phyloP scores from a whole-genome alignment of 2,113 vertebrate species.

The Chiloscyllium plagiosum region DNA sequence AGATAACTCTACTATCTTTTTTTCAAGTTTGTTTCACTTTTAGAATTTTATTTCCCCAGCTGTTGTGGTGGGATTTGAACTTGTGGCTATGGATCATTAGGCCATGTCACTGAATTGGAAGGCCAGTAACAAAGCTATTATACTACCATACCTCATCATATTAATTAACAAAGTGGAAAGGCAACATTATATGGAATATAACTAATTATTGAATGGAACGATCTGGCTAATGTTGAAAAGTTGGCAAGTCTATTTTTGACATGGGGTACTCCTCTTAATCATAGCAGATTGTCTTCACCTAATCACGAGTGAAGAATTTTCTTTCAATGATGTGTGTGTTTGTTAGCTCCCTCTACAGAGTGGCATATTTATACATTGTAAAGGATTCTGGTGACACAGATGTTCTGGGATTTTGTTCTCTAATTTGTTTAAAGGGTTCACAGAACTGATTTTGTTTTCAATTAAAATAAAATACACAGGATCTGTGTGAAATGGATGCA shows the following conservation, averaged over 20 bases:
- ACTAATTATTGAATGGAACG: no score
- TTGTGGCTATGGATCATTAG: no score
- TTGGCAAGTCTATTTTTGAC: neutral
- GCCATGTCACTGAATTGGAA: neutral
- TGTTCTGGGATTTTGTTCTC: conserved; percentile 6
- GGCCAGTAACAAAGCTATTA: neutral
- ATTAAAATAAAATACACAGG: conserved; percentile 5
- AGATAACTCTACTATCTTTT: no score
- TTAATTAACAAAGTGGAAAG: neutral
- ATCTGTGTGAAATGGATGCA: conserved; percentile 11
- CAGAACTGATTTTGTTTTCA: conserved; percentile 24
- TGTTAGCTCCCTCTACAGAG: neutral
- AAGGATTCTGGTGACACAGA: conserved; percentile 8
- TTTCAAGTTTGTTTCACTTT: no score
- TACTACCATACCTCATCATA: no score
- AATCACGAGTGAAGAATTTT: neutral
- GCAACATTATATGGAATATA: no score
- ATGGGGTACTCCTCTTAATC: neutral
- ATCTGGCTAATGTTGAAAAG: neutral
- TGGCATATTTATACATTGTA: neutral
- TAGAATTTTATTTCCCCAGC: no score
- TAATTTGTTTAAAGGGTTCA: conserved; percentile 16
- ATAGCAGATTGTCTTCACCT: neutral
- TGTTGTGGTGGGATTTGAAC: no score
- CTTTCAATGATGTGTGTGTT: neutral